These are phyloP conservation scores for Scomberomorus guttatus DNA, from an alignment of 2,797 vertebrate genomes.

Conservation along the genomic window DNA sequence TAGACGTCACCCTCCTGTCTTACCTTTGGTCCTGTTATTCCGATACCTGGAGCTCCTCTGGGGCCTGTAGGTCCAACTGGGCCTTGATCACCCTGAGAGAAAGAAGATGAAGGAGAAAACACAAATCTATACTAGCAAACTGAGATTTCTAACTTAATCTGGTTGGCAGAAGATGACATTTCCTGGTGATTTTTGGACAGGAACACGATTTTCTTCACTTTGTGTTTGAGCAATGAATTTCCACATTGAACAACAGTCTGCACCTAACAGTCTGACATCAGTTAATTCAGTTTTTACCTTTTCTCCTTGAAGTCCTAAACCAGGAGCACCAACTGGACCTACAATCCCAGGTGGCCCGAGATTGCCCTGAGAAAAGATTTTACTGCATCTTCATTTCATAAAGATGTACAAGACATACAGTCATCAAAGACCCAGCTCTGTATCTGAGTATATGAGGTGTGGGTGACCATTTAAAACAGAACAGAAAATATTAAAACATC, in stretches of 20 bases:
- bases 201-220: too few species aligned
- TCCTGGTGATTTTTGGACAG: too few species aligned
- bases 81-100: conserved; percentile 87
- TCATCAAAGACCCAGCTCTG: background rate
- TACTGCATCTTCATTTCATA: background rate
- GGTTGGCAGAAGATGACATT: background rate
- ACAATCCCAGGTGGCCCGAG: conserved; percentile 83
- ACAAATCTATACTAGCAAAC: background rate
- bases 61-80: conserved; percentile 82
- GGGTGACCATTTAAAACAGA: too few species aligned
- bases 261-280: background rate
- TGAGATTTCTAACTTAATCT: background rate
- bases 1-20: background rate
- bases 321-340: conserved; percentile 86
- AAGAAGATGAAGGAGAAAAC: conserved; percentile 5
- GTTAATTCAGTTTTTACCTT: conserved; percentile 78
- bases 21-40: conserved; percentile 88
- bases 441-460: background rate
- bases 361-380: conserved; percentile 81
- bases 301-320: conserved; percentile 87
- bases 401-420: background rate
- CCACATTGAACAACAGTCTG: background rate
- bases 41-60: conserved; percentile 86
- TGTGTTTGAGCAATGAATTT: background rate
- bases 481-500: background rate